phyloP scores from a whole-genome alignment of 2,888 invertebrate species.

The Liopterus haemorrhoidalis region DNA sequence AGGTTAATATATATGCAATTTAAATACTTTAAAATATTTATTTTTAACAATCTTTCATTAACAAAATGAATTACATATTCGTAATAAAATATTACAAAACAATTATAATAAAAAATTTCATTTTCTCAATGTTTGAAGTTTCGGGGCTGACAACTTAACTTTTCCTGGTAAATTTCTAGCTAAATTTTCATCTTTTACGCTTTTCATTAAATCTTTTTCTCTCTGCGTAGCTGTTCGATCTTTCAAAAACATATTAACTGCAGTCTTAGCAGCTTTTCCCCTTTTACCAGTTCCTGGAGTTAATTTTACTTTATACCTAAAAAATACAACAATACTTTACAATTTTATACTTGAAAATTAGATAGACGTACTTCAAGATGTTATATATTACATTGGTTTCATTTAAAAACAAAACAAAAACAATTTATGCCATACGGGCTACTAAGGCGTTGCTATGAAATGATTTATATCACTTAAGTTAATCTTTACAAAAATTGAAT shows the following conservation, averaged over 20 bases:
- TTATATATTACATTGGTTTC: too few species aligned
- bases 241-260: constrained; percentile 79
- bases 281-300: constrained; percentile 91
- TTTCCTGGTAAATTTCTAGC: constrained; percentile 96
- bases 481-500: too few species aligned
- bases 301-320: constrained; percentile 87
- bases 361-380: not conserved
- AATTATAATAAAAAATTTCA: constrained; percentile 37
- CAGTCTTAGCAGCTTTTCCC: constrained; percentile 92
- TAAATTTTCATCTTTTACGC: constrained; percentile 85
- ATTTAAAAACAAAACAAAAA: too few species aligned
- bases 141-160: constrained; percentile 89
- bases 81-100: too few species aligned
- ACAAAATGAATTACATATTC: too few species aligned
- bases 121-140: constrained; percentile 64
- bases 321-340: constrained; percentile 32
- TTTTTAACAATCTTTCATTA: too few species aligned
- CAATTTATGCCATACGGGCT: too few species aligned
- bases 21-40: too few species aligned
- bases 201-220: constrained; percentile 86
- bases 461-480: too few species aligned
- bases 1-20: constrained; percentile 32
- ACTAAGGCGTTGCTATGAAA: too few species aligned
- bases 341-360: too few species aligned
- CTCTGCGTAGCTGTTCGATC: constrained; percentile 68